These are phyloP conservation scores for Drosophila engyochracea DNA, from an alignment of 2,888 invertebrate species.

Conservation along the genomic window DNA sequence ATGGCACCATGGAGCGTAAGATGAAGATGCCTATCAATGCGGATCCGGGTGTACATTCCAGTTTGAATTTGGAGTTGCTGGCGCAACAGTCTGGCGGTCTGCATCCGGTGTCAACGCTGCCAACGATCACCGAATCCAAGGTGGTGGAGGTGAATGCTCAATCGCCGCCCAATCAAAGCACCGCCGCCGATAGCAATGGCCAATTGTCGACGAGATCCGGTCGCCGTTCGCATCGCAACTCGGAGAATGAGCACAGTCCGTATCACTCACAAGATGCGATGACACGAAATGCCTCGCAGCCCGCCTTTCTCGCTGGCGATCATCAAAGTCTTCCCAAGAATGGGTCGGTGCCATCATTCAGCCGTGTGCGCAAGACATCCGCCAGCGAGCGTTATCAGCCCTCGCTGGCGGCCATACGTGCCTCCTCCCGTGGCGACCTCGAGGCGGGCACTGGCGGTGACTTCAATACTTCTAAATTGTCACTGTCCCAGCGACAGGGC, in stretches of 20 bases:
- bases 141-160: conserved; percentile 86
- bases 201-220: conserved; percentile 72
- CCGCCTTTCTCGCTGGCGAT: conserved; percentile 89
- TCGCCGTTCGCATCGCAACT: conserved; percentile 82
- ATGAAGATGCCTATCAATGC: conserved; percentile 96
- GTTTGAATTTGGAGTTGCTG: conserved; percentile 93
- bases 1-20: conserved; percentile 95
- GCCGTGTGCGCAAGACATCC: conserved; percentile 93
- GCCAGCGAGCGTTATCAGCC: conserved; percentile 94
- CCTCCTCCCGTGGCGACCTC: conserved; percentile 91
- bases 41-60: conserved; percentile 97
- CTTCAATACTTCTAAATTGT: conserved; percentile 90
- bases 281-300: conserved; percentile 94
- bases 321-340: conserved; percentile 90
- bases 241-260: conserved; percentile 83
- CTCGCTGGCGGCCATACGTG: conserved; percentile 92
- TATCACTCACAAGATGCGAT: conserved; percentile 86
- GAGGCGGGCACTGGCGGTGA: conserved; percentile 90
- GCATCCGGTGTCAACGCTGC: conserved; percentile 93
- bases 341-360: conserved; percentile 95
- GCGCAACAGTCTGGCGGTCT: conserved; percentile 89
- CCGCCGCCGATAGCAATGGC: conserved; percentile 78
- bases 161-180: conserved; percentile 62
- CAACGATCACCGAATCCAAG: conserved; percentile 95
- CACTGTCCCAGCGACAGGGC: conserved; percentile 86